Base-by-base conservation (phyloP, 2,797 vertebrate genomes). In the Cynodonichthys magdalenae region DNA sequence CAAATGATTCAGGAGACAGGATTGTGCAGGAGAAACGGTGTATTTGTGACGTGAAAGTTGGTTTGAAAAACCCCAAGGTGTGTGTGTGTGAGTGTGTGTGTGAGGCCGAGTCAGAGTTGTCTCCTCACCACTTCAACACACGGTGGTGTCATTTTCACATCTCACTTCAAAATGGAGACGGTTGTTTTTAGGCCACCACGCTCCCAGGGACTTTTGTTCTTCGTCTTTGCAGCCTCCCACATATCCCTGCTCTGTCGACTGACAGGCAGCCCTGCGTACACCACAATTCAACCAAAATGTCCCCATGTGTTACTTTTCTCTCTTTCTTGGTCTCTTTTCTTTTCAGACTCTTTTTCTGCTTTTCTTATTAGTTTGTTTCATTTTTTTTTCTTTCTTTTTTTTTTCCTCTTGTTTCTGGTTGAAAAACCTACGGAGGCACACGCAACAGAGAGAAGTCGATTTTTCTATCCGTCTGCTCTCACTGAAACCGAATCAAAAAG, bases 61-160 rank as follows among this genome's bases (percentile, higher is more conserved):
- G 44, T 6, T 59, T 19, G 2, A 60, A 53, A 45, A 19, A 14
- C 0, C 57, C 76, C 67, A 56, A 63, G 41, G 41, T 15, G 41
- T 44, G 41, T 44, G 59, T 24, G 75, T 74, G 41, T 15, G 41
- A 15, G 41, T 44, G 59, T 24, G 75, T 74, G 80, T 78, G 36
- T 18, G 58, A 68, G 75, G 69, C 66, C 58, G 55, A 8, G 41
- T 59, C 49, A 27, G 34, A 10, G 24, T 49, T 20, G 49, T 17
- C 6, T 60, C 5, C 6, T 69, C 66, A 67, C 36, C 65, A 66
- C 64, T 66, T 66, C 77, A 72, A 15, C 67, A 63, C 66, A 83
- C 51, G 82, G 80, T 70, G 81, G 70, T 80, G 82, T 81, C 28
- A 53, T 81, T 84, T 74, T 85, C 75, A 85, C 74, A 61, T 77